phyloP scores from a whole-genome alignment of 2,113 vertebrate species.

The Mustelus asterias region DNA sequence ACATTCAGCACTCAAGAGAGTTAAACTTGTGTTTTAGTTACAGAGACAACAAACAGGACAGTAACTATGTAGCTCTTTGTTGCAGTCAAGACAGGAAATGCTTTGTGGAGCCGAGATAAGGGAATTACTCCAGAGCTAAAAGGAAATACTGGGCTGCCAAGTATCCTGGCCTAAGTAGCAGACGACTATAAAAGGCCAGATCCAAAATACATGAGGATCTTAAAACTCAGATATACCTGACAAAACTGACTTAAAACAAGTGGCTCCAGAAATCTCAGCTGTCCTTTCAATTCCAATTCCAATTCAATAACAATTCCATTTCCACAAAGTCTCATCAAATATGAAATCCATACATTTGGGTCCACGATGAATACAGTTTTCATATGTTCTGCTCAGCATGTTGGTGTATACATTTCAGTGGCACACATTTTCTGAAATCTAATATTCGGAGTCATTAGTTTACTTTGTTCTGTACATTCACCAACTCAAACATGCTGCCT shows the following conservation, averaged over 20 bases:
- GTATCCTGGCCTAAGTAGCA: not conserved
- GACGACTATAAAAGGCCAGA: not conserved
- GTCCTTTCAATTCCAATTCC: too few relatives aligned
- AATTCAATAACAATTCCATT: too few relatives aligned
- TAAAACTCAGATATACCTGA: not conserved
- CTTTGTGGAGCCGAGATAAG: slow-evolving; percentile 8
- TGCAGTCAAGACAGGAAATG: slow-evolving; percentile 18
- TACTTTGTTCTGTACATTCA: not conserved
- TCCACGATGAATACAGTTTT: too few relatives aligned
- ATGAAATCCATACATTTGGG: too few relatives aligned
- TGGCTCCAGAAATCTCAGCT: not conserved
- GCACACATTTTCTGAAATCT: too few relatives aligned
- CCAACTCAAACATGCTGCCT: too few relatives aligned
- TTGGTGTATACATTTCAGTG: too few relatives aligned
- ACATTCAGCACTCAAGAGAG: not conserved
- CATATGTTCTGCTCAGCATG: too few relatives aligned
- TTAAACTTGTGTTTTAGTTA: slow-evolving; percentile 5
- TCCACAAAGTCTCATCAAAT: too few relatives aligned
- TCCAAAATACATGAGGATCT: not conserved
- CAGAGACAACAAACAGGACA: not conserved
- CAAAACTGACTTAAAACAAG: not conserved
- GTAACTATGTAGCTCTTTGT: slow-evolving; percentile 1
- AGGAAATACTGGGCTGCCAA: slow-evolving; percentile 19
- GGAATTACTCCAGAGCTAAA: not conserved
- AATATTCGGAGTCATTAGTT: too few relatives aligned